Evolutionary conservation across 2,888 invertebrate genomes (phyloP).

Genomic region (Neoscelio sp.): DNA sequence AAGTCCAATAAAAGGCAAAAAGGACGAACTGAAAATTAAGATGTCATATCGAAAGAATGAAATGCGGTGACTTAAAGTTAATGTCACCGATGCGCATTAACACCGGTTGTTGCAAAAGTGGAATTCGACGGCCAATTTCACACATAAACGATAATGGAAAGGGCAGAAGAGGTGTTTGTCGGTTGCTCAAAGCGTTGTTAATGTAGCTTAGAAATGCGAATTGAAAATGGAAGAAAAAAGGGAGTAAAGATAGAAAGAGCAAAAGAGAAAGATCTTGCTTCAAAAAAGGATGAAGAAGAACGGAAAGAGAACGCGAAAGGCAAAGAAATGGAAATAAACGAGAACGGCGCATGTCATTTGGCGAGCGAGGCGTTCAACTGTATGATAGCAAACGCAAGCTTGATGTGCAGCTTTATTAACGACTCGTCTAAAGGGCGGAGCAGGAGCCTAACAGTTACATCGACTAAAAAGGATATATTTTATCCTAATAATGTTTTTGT

Average conservation of each 20-base stretch:
- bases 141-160: constrained; percentile 47
- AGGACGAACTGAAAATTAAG: constrained; percentile 53
- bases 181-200: constrained; percentile 79
- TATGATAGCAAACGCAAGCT: constrained; percentile 64
- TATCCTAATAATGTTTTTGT: constrained; percentile 53
- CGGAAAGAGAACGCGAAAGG: constrained; percentile 55
- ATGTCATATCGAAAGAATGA: constrained; percentile 7
- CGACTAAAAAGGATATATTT: constrained; percentile 44
- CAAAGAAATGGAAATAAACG: constrained; percentile 72
- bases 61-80: constrained; percentile 17
- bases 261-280: constrained; percentile 40
- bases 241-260: constrained; percentile 41
- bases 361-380: constrained; percentile 75
- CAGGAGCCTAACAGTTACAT: constrained; percentile 55
- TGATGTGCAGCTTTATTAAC: constrained; percentile 66
- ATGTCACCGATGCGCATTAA: too few relatives aligned
- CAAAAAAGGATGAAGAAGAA: constrained; percentile 46
- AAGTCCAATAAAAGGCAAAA: constrained; percentile 61
- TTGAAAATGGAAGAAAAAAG: constrained; percentile 68
- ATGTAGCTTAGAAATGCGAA: constrained; percentile 79
- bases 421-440: constrained; percentile 58
- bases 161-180: constrained; percentile 63
- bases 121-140: constrained; percentile 57
- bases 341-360: constrained; percentile 76
- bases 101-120: not conserved